Evolutionary conservation across 2,888 invertebrate genomes (phyloP).

Genomic region (Heteromyza rotundicornis): DNA sequence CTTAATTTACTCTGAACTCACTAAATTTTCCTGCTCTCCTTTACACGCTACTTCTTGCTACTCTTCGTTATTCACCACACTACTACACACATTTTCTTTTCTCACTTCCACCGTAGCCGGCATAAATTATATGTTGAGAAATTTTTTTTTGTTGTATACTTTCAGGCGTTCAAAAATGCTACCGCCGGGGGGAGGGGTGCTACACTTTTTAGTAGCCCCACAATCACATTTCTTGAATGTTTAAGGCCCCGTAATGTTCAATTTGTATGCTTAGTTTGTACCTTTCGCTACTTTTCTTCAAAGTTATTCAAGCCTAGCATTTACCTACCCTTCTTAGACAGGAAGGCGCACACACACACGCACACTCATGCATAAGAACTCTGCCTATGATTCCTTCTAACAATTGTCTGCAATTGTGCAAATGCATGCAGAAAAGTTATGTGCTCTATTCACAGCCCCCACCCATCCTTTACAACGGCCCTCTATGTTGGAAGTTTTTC

Average conservation of each 20-base stretch:
- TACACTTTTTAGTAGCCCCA: background rate
- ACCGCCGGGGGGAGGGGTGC: background rate
- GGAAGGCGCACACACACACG: no score
- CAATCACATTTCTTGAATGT: no score
- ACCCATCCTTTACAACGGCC: background rate
- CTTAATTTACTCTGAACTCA: background rate
- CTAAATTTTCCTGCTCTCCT: background rate
- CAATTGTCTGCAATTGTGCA: background rate
- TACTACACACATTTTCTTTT: background rate
- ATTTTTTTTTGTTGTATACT: slow-evolving; percentile 25
- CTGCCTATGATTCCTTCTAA: no score
- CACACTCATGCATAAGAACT: no score
- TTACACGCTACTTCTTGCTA: no score
- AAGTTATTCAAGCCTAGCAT: no score
- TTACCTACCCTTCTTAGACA: no score
- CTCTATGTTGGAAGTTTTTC: no score
- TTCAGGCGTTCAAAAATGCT: slow-evolving; percentile 8
- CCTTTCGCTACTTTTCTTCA: no score
- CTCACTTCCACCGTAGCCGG: background rate
- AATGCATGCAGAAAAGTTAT: background rate
- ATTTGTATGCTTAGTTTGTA: no score
- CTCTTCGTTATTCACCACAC: no score
- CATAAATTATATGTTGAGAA: slow-evolving; percentile 5
- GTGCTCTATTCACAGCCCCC: background rate
- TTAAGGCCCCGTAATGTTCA: no score